Conservation (phyloP, 1,140 invertebrate genomes). For the Saccostrea echinata region DNA sequence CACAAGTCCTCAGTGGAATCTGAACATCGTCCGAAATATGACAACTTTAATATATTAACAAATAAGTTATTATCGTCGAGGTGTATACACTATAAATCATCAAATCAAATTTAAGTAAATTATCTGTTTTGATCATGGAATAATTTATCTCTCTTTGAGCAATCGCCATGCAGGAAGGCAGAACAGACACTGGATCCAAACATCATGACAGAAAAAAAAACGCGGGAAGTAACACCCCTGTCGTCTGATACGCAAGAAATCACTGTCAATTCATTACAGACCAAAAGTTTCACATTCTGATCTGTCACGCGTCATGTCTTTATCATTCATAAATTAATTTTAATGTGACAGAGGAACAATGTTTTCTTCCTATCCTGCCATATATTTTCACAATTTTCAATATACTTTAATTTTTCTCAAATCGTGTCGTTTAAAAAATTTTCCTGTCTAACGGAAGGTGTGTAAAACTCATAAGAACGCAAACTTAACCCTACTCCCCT, state of each 20-base stretch:
- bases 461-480: too few species aligned
- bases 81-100: background rate
- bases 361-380: too few species aligned
- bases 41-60: background rate
- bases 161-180: background rate
- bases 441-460: too few species aligned
- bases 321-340: too few species aligned
- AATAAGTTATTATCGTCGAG: background rate
- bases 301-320: background rate
- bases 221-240: background rate
- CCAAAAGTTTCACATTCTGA: background rate
- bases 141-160: background rate
- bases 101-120: background rate
- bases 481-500: too few species aligned
- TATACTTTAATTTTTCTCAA: too few species aligned
- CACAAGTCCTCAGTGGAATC: background rate
- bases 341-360: too few species aligned
- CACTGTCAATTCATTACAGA: background rate
- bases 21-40: background rate
- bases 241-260: background rate
- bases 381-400: too few species aligned
- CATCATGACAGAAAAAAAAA: background rate
- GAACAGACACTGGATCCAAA: background rate
- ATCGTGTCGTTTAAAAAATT: too few species aligned
- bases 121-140: background rate